These are phyloP conservation scores for Indicator maculatus DNA, from an alignment of 2,113 vertebrate genomes.

Conservation along the genomic window DNA sequence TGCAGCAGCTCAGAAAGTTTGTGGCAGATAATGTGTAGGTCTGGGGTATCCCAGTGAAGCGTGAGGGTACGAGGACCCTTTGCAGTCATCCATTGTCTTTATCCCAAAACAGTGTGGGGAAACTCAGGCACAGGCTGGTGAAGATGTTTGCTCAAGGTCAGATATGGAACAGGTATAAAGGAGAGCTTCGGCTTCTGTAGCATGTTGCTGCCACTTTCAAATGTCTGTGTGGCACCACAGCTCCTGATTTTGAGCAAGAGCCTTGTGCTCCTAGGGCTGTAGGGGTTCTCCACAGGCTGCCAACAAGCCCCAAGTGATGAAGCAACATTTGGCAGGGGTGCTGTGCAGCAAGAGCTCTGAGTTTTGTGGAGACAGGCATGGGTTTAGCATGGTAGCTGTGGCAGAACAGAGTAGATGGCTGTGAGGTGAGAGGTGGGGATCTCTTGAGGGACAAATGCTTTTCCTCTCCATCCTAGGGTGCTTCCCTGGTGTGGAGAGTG, in stretches of 20 bases:
- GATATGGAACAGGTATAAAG: background rate
- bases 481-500: background rate
- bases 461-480: rapidly evolving
- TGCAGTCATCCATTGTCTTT: background rate
- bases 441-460: background rate
- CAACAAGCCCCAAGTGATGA: background rate
- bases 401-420: background rate
- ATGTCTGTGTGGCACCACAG: background rate
- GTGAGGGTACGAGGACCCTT: background rate
- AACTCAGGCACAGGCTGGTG: background rate
- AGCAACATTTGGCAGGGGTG: background rate
- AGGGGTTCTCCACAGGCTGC: rapidly evolving
- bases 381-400: rapidly evolving
- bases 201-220: rapidly evolving
- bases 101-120: background rate
- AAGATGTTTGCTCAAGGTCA: background rate
- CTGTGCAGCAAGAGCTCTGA: rapidly evolving
- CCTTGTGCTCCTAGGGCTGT: background rate
- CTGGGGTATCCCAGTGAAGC: rapidly evolving
- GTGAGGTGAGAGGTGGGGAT: background rate
- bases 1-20: background rate
- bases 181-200: background rate
- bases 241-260: background rate
- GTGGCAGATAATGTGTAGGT: background rate
- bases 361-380: rapidly evolving